These are phyloP conservation scores for Drosophila neocordata DNA, from an alignment of 1,140 invertebrate genomes.

Conservation along the genomic window DNA sequence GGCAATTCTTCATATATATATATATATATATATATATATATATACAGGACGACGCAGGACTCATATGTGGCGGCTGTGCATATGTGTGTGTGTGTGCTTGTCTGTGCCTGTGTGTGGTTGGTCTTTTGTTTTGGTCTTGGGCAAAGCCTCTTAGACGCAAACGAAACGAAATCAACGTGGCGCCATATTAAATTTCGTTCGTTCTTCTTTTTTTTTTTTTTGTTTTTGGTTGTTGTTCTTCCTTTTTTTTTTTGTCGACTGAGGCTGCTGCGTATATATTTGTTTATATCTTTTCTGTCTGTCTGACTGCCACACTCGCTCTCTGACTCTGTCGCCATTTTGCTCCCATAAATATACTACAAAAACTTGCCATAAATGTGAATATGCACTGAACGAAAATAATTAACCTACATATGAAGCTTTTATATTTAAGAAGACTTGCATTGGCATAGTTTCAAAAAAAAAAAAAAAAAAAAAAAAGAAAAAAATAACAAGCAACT, in stretches of 20 bases:
- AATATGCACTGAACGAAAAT: constrained; percentile 9
- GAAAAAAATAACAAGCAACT: too few species aligned
- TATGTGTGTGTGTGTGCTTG: constrained; percentile 5
- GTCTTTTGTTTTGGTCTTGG: constrained; percentile 60
- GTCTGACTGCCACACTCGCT: constrained; percentile 1
- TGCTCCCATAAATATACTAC: constrained; percentile 56
- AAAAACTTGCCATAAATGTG: constrained; percentile 26
- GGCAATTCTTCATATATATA: constrained; percentile 23
- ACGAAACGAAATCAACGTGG: constrained; percentile 48
- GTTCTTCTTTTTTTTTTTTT: neutral
- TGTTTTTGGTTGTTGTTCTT: neutral
- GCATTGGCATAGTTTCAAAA: neutral
- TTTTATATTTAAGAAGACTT: neutral
- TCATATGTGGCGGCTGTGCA: constrained; percentile 35
- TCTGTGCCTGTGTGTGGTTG: constrained; percentile 19
- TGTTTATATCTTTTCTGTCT: constrained; percentile 49
- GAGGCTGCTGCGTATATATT: constrained; percentile 35
- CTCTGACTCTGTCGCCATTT: constrained; percentile 10
- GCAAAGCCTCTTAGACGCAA: constrained; percentile 63
- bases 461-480: too few species aligned
- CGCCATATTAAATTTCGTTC: constrained; percentile 68
- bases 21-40: too few species aligned
- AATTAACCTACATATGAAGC: neutral
- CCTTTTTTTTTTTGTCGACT: constrained; percentile 28
- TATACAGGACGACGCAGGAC: constrained; percentile 27